These are phyloP conservation scores for Silurus lanzhouensis DNA, from an alignment of 2,797 vertebrate species.

Conservation along the genomic window DNA sequence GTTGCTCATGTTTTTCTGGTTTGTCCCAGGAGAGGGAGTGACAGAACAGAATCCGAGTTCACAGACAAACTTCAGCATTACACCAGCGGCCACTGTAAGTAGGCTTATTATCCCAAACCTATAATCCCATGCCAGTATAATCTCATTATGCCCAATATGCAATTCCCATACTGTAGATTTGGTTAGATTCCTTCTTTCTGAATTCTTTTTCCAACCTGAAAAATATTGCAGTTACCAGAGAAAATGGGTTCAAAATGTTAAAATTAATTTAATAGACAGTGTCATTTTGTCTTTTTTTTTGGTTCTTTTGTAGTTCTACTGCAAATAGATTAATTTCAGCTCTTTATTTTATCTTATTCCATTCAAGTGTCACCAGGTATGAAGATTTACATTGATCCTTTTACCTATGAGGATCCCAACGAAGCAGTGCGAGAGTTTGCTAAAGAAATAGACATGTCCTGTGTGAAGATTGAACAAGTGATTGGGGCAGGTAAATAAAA, in stretches of 20 bases:
- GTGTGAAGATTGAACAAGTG: slow-evolving; percentile 97
- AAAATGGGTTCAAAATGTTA: neutral
- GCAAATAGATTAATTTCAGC: slow-evolving; percentile 40
- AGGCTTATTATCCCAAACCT: slow-evolving; percentile 43
- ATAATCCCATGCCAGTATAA: slow-evolving; percentile 8
- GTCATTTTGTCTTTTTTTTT: neutral
- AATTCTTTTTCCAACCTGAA: neutral
- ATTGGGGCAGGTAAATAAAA: slow-evolving; percentile 88
- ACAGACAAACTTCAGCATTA: slow-evolving; percentile 97
- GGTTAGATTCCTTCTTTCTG: neutral
- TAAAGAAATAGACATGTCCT: slow-evolving; percentile 95
- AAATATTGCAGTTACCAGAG: neutral
- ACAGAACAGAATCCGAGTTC: slow-evolving; percentile 90
- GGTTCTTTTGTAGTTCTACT: neutral
- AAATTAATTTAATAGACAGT: neutral
- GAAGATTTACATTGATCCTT: slow-evolving; percentile 98
- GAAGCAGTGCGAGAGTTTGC: slow-evolving; percentile 95
- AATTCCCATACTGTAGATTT: neutral
- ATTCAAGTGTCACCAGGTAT: slow-evolving; percentile 92
- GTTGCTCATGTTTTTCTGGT: slow-evolving; percentile 26
- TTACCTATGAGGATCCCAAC: slow-evolving; percentile 95
- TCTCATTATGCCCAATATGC: slow-evolving; percentile 10
- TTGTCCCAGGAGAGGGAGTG: slow-evolving; percentile 84
- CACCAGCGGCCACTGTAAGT: slow-evolving; percentile 97
- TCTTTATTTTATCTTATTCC: slow-evolving; percentile 46